Percentiles rank a stretch among this genome's conserved stretches.
These are phyloP conservation scores for Carcina quercana DNA, from an alignment of 2,888 invertebrate species.

Conservation along the genomic window DNA sequence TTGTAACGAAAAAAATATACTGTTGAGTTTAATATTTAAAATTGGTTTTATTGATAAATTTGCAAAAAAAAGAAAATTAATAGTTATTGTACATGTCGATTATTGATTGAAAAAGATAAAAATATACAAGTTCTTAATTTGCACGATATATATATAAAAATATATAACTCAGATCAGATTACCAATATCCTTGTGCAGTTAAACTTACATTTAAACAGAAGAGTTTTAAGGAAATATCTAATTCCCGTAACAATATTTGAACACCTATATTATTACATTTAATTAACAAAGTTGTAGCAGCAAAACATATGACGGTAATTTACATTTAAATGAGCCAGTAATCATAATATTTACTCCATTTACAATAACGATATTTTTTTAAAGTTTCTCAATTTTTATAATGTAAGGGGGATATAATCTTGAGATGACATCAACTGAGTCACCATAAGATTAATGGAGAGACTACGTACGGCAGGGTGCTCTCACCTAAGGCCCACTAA, in stretches of 20 bases:
- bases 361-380: constrained; percentile 66
- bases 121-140: constrained; percentile 70
- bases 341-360: constrained; percentile 65
- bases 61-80: constrained; percentile 67
- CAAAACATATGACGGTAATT: constrained; percentile 60
- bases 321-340: constrained; percentile 65
- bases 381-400: constrained; percentile 47
- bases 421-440: no score
- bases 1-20: constrained; percentile 43
- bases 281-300: constrained; percentile 70
- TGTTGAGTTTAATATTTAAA: constrained; percentile 57
- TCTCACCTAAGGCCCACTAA: constrained; percentile 65
- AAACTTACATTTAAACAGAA: constrained; percentile 61
- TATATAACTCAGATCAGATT: constrained; percentile 73
- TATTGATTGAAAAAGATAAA: constrained; percentile 69
- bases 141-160: constrained; percentile 68
- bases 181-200: constrained; percentile 74
- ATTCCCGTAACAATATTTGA: constrained; percentile 71
- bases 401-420: constrained; percentile 47
- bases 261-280: constrained; percentile 68
- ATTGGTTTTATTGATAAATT: constrained; percentile 72
- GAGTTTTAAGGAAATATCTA: constrained; percentile 65
- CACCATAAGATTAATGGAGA: no score
- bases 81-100: constrained; percentile 71
- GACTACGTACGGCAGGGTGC: constrained; percentile 49